phyloP scores from a whole-genome alignment of 2,797 vertebrate genomes.

The Onychomys arenicola region DNA sequence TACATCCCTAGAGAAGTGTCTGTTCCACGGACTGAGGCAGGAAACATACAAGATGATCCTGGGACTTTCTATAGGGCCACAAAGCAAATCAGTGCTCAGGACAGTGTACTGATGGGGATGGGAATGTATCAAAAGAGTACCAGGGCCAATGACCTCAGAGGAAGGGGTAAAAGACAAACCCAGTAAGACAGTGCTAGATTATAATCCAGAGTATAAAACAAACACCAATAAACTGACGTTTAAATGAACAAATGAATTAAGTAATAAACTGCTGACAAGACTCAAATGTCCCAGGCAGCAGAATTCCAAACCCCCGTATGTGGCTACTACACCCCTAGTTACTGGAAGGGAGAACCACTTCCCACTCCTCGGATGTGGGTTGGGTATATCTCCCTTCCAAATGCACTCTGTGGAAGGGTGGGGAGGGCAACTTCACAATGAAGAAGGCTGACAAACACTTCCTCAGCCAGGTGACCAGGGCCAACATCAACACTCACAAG shows the following conservation, averaged over 20 bases:
- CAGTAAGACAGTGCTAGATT: background rate
- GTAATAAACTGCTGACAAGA: background rate
- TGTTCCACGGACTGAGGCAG: background rate
- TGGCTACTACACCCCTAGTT: background rate
- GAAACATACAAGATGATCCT: background rate
- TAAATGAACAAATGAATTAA: background rate
- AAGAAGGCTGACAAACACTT: constrained; percentile 36
- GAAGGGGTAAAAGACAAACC: background rate
- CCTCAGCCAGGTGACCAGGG: constrained; percentile 11
- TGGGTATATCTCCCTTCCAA: constrained; percentile 1
- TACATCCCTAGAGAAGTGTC: background rate
- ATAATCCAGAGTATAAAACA: background rate
- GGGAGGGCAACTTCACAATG: background rate
- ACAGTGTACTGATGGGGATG: no score
- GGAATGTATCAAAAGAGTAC: background rate
- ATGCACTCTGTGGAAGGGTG: background rate
- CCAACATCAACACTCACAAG: constrained; percentile 34
- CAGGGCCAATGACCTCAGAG: background rate
- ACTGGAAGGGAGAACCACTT: background rate
- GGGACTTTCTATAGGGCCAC: background rate
- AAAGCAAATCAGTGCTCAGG: background rate
- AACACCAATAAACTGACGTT: background rate
- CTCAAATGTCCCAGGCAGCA: background rate
- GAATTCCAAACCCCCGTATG: background rate
- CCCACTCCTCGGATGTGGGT: constrained; percentile 21